Evolutionary conservation across 2,113 vertebrate genomes (phyloP), one percentile per base, ranked within the genome.

Genomic region (Forbesichthys papilliferus): DNA sequence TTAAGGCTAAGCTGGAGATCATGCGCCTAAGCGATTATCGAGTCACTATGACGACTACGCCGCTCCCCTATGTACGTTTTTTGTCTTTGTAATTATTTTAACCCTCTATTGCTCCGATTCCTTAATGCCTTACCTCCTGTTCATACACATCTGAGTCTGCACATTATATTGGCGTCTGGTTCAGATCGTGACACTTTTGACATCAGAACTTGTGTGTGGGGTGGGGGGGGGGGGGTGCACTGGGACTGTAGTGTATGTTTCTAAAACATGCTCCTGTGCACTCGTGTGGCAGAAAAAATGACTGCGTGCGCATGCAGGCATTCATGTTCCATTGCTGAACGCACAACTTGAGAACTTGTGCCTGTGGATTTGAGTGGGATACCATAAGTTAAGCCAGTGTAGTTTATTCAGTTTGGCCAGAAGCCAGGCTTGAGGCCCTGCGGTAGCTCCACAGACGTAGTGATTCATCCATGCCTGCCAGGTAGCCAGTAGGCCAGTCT

Each of bases 401-500:
- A 12, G 49, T 57, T 13, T 5, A 5, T 52, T 1, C n/a, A 10
- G 4, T 46, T 55, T 42, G 36, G 36, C 36, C 36, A 42, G 36
- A 42, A 42, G 36, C 36, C 36, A 42, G 36, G 36, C 36, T 42
- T 60, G 12, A 51, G 60, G 63, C 9, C 13, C 20, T 7, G 13
- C 13, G 36, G 9, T 54, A 55, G 51, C 70, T 69, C 2, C 71
- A 48, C n/a, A 16, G 9, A 56, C 1, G 4, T 34, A 36, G 47
- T 53, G 60, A 20, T 48, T 73, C 51, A 20, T 63, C 5, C n/a
- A 14, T 53, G 13, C 7, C 46, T 18, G 49, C 71, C 47, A 14
- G 33, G 61, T 74, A 52, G 75, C 64, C 77, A 74, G 58, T 14
- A 33, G 18, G 56, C 20, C 20, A 33, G 27, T 27, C 56, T 58